Conservation (phyloP, 2,113 vertebrate genomes). For the Podilymbus podiceps region DNA sequence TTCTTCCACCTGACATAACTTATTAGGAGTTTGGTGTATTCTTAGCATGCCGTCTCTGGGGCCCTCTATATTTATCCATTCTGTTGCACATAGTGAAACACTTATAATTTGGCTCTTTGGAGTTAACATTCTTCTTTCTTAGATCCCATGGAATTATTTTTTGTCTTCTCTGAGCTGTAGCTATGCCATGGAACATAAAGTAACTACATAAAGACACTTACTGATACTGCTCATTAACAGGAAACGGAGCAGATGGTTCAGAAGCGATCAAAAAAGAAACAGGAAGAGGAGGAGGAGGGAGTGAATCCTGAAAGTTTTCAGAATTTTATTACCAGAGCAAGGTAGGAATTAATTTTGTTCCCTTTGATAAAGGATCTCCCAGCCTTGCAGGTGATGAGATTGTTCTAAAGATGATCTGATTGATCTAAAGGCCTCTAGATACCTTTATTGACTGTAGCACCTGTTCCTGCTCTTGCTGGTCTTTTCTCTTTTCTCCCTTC, state of each 20-base stretch:
- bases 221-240: conserved; percentile 70
- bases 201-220: neutral
- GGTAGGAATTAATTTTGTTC: conserved; percentile 73
- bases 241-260: conserved; percentile 88
- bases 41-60: neutral
- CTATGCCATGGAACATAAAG: neutral
- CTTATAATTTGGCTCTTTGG: neutral
- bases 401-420: neutral
- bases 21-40: neutral
- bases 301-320: conserved; percentile 84
- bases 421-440: neutral
- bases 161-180: neutral
- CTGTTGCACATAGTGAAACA: neutral
- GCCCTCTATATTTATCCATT: neutral
- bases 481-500: neutral
- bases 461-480: neutral
- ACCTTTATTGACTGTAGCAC: neutral
- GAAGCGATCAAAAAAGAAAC: conserved; percentile 75
- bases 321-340: conserved; percentile 86
- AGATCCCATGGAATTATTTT: neutral
- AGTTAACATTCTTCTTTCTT: neutral
- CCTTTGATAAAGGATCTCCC: neutral
- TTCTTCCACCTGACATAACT: too few species aligned
- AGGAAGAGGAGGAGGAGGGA: conserved; percentile 76
- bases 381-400: neutral